Evolutionary conservation across 1,140 invertebrate genomes (phyloP), one percentile per base, ranked within the genome.

Genomic region (Achatina immaculata): DNA sequence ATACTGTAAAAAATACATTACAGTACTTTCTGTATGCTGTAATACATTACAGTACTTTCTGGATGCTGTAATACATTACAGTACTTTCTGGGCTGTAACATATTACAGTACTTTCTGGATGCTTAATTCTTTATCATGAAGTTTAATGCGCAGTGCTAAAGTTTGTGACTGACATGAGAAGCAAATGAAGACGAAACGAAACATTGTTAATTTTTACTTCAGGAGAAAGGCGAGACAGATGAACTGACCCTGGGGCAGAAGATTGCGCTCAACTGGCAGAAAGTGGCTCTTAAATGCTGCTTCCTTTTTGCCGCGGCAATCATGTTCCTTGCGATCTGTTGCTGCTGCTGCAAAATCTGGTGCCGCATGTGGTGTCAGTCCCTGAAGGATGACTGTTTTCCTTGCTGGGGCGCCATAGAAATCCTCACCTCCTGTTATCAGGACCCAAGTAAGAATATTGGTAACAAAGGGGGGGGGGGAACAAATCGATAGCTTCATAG

Each of bases 401-500:
- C 72, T 19, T 74, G 72, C 51, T 34, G 74, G 7, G 45, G 38
- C 1, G 31, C 40, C 31, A 24, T 58, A 24, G 48, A 58, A 14
- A 19, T 76, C 11, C 11, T 76, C 4, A 58, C 74, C 9, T 36
- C 74, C 2, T 76, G 14, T 28, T 76, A 76, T n/a, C 51, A 76
- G 42, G 74, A 76, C 62, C 74, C 74, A 36, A 76, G 74, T 76
- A 76, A 76, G 43, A 11, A 24, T 14, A 24, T 14, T 14, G 48
- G 24, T 14, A 51, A 51, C 11, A 24, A 24, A 24, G 48, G 48
- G 48, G 48, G 48, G 48, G 48, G 48, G 48, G 48, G 48, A 24
- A 14, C 11, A 51, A 11, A 11, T 14, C 11, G 48, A 51, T 14
- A 51, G 24, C 11, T 24, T 11, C 48, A 51, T 24, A 51, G 11